phyloP scores from a whole-genome alignment of 2,888 invertebrate species.

The Chesias legatella region DNA sequence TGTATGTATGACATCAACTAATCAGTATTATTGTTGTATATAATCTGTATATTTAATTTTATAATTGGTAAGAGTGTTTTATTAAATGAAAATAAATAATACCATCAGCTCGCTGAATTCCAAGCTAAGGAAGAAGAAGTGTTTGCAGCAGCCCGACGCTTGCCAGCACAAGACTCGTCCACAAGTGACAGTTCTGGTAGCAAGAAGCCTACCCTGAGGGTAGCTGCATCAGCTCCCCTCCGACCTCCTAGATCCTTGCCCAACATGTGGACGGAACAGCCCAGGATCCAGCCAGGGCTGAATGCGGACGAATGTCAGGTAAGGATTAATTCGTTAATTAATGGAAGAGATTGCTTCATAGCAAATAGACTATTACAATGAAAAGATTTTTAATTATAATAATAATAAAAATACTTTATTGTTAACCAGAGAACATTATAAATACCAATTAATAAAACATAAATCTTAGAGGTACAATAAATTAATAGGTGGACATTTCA shows the following conservation, averaged over 20 bases:
- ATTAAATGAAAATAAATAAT: background rate
- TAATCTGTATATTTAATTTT: too few relatives aligned
- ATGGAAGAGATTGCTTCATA: too few relatives aligned
- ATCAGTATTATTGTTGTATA: too few relatives aligned
- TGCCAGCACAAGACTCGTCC: conserved; percentile 12
- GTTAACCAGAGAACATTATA: too few relatives aligned
- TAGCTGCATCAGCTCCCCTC: conserved; percentile 59
- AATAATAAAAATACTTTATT: too few relatives aligned
- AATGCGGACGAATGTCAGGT: conserved; percentile 69
- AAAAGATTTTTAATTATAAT: too few relatives aligned
- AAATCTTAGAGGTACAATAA: too few relatives aligned
- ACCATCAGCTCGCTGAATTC: conserved; percentile 60
- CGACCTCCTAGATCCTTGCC: conserved; percentile 53
- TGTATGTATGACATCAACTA: too few relatives aligned
- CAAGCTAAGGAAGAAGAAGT: conserved; percentile 69
- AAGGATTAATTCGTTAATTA: too few relatives aligned
- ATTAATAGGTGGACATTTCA: too few relatives aligned
- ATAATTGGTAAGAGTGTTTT: background rate
- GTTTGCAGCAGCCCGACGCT: conserved; percentile 43
- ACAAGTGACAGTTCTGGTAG: conserved; percentile 13
- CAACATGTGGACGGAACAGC: conserved; percentile 60
- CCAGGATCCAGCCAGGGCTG: conserved; percentile 48
- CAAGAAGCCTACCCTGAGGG: conserved; percentile 40
- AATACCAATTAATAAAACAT: too few relatives aligned
- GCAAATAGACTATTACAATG: too few relatives aligned